Evolutionary conservation across 2,113 vertebrate species (phyloP), one percentile per base, ranked within the genome.

Genomic region (Pygoscelis adeliae): DNA sequence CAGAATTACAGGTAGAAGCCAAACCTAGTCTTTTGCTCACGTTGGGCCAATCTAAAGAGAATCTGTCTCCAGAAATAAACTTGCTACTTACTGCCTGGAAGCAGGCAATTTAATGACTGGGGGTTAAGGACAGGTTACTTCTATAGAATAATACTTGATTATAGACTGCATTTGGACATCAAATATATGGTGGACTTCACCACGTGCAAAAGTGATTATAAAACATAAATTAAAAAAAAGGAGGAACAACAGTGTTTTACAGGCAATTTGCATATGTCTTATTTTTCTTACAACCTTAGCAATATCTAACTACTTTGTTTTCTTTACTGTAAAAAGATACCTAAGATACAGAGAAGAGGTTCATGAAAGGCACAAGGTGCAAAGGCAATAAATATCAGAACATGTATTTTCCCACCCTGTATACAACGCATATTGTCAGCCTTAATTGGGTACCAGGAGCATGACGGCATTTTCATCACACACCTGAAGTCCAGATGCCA

Each of bases 331-430:
- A 29, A 40, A 40, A 87, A 76, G 17, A 36, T 42, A 22, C 49
- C 40, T 56, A 52, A 38, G 30, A 36, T 18, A 49, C n/a, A 71
- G 36, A 62, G 25, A 86, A 63, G 15, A 55, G 25, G 9, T 23
- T 74, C 7, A 32, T 12, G 13, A 71, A 81, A 87, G 30, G 42
- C 36, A 91, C 3, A 2, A 47, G 50, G 15, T n/a, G 18, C 23
- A 69, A 61, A 55, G 7, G 30, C 49, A 79, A 53, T 30, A 76
- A 74, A 25, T 13, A 58, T 2, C 17, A 62, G 19, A 29, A 74
- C 34, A 46, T 2, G 15, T 17, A 36, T 67, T 83, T 63, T 74
- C 7, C n/a, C 15, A 44, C 14, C 4, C 36, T 0, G 0, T 6
- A 44, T 17, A 63, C 15, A 74, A 53, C 56, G 34, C 30, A 30